These are phyloP conservation scores for Schizopygopsis pylzovi DNA, from an alignment of 2,797 vertebrate species.

Conservation along the genomic window DNA sequence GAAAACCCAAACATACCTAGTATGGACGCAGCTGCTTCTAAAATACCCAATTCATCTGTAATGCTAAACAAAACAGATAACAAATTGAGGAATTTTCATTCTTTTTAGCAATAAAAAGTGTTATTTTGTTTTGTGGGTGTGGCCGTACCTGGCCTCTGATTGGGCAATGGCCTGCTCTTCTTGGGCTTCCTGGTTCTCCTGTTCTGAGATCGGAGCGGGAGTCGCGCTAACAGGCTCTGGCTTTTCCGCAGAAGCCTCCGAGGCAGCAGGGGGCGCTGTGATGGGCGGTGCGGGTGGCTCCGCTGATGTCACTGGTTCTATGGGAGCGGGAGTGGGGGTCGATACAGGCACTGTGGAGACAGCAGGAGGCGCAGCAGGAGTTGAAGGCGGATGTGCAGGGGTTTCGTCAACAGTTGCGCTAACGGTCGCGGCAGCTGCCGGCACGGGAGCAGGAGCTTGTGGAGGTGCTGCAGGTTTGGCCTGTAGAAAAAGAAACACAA, in stretches of 20 bases:
- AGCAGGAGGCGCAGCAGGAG: slow-evolving; percentile 35
- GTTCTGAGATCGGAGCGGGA: slow-evolving; percentile 54
- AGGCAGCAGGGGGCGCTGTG: slow-evolving; percentile 28
- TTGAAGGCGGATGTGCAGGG: slow-evolving; percentile 27
- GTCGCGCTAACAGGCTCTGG: slow-evolving; percentile 6
- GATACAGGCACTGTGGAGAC: slow-evolving; percentile 32
- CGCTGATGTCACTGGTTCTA: slow-evolving; percentile 32
- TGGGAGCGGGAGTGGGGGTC: slow-evolving; percentile 13
- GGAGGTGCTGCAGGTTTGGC: slow-evolving; percentile 69
- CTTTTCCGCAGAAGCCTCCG: slow-evolving; percentile 34
- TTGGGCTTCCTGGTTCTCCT: slow-evolving; percentile 62
- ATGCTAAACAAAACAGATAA: slow-evolving; percentile 63
- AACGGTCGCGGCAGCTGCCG: background rate
- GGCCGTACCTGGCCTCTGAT: slow-evolving; percentile 69
- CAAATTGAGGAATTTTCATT: background rate
- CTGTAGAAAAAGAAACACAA: slow-evolving; percentile 63
- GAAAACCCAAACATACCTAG: slow-evolving; percentile 68
- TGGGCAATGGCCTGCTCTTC: slow-evolving; percentile 61
- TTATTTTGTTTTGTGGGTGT: background rate
- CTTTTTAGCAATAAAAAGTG: background rate
- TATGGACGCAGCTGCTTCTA: slow-evolving; percentile 82
- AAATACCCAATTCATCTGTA: slow-evolving; percentile 76
- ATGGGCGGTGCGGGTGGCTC: slow-evolving; percentile 10
- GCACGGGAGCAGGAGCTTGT: slow-evolving; percentile 49
- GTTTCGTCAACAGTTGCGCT: slow-evolving; percentile 26